These are phyloP conservation scores for Ochropacha duplaris DNA, from an alignment of 2,888 invertebrate species.

Conservation along the genomic window DNA sequence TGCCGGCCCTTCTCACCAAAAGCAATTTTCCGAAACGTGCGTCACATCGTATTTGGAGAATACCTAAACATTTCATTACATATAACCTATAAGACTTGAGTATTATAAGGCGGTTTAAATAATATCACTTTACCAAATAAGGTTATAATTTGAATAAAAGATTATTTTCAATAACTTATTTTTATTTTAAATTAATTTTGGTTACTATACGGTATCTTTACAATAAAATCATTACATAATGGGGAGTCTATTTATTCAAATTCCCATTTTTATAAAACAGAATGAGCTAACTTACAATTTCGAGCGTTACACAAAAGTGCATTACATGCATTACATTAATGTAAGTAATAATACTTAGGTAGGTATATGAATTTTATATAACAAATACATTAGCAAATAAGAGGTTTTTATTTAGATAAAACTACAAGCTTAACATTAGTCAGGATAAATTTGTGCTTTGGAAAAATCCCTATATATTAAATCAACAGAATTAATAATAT, in stretches of 20 bases:
- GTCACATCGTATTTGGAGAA: too few species aligned
- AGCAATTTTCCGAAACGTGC: too few species aligned
- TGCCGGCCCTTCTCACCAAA: too few species aligned
- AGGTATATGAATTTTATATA: slow-evolving; percentile 48
- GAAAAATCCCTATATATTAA: slow-evolving; percentile 43
- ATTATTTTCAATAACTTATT: too few species aligned
- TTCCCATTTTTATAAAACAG: slow-evolving; percentile 66
- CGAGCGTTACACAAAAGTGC: slow-evolving; percentile 66
- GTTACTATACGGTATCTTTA: neutral
- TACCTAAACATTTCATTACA: too few species aligned
- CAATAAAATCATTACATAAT: slow-evolving; percentile 25
- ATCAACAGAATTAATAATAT: slow-evolving; percentile 26
- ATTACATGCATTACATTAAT: slow-evolving; percentile 64
- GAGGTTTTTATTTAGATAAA: slow-evolving; percentile 50
- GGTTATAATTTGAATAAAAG: too few species aligned
- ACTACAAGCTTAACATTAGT: slow-evolving; percentile 49
- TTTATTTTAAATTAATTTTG: neutral
- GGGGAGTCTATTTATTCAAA: slow-evolving; percentile 64
- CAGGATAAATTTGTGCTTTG: slow-evolving; percentile 50
- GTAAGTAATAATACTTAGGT: slow-evolving; percentile 35
- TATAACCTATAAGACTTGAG: too few species aligned
- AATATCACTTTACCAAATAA: too few species aligned
- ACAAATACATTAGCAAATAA: slow-evolving; percentile 61
- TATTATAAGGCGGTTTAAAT: too few species aligned
- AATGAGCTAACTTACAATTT: slow-evolving; percentile 58